phyloP scores from a whole-genome alignment of 2,888 invertebrate species.

The Spialia ferax region DNA sequence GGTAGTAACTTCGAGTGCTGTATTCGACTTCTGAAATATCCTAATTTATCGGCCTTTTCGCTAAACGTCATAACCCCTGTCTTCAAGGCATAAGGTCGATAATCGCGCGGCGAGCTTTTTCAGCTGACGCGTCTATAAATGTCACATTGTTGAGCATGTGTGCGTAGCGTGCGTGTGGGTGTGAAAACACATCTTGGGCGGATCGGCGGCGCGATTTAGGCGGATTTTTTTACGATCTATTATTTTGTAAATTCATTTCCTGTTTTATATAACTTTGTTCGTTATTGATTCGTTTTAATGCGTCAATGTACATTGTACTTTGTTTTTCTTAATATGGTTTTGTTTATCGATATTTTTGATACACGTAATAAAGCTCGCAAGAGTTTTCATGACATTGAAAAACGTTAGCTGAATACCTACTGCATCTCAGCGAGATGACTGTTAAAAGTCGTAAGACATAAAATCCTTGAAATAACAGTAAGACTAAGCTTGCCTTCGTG shows the following conservation, averaged over 20 bases:
- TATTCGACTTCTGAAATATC: conserved; percentile 81
- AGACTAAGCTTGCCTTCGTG: too few species aligned
- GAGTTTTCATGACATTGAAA: not conserved
- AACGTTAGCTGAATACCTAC: not conserved
- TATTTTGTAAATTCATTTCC: conserved; percentile 38
- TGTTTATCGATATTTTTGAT: too few species aligned
- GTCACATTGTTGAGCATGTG: conserved; percentile 63
- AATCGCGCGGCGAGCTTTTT: conserved; percentile 60
- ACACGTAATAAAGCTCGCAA: not conserved
- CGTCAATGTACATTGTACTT: not conserved
- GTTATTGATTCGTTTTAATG: not conserved
- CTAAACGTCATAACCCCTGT: conserved; percentile 56
- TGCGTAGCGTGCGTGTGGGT: conserved; percentile 57
- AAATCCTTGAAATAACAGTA: too few species aligned
- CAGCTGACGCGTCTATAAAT: conserved; percentile 83
- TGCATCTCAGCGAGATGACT: not conserved
- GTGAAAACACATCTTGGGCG: conserved; percentile 78
- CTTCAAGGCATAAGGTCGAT: conserved; percentile 48
- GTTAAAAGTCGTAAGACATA: not conserved
- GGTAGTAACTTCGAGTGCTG: conserved; percentile 64
- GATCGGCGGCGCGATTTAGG: conserved; percentile 63
- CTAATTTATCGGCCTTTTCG: conserved; percentile 67
- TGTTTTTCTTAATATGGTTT: not conserved
- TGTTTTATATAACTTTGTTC: conserved; percentile 3
- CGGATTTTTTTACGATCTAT: conserved; percentile 61